phyloP scores from a whole-genome alignment of 92 coral and sea anemone species.

The Galaxea fascicularis region DNA sequence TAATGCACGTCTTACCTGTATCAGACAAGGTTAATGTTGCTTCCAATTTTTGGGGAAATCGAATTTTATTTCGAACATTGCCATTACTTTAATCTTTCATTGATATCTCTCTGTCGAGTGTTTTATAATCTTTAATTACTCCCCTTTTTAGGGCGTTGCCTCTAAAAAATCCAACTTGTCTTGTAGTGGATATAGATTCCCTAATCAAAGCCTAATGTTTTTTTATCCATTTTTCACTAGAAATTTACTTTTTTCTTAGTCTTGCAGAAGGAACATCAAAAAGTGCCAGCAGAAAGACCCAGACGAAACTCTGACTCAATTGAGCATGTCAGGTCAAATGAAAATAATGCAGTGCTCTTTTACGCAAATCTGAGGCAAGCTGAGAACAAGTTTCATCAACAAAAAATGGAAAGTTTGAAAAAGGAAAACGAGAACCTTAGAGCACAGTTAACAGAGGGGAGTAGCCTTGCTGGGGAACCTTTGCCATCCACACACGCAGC shows the following conservation, averaged over 20 bases:
- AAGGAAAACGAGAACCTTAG: constrained; percentile 1
- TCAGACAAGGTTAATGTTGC: too few species aligned
- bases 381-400: background rate
- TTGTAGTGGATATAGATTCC: background rate
- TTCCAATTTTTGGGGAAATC: too few species aligned
- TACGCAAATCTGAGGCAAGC: background rate
- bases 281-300: background rate
- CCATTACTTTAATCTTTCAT: too few species aligned
- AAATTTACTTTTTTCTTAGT: background rate
- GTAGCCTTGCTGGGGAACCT: background rate
- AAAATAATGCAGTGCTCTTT: background rate
- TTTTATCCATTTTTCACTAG: background rate
- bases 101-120: background rate
- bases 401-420: background rate
- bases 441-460: background rate
- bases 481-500: background rate
- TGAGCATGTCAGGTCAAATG: background rate
- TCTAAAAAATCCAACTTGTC: background rate
- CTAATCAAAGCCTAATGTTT: background rate
- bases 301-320: constrained; percentile 3
- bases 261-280: background rate
- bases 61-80: too few species aligned
- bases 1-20: too few species aligned
- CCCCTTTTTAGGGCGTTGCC: background rate
- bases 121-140: too few species aligned